Evolutionary conservation across 2,888 invertebrate genomes (phyloP).

Genomic region (Seira sanloemensis): DNA sequence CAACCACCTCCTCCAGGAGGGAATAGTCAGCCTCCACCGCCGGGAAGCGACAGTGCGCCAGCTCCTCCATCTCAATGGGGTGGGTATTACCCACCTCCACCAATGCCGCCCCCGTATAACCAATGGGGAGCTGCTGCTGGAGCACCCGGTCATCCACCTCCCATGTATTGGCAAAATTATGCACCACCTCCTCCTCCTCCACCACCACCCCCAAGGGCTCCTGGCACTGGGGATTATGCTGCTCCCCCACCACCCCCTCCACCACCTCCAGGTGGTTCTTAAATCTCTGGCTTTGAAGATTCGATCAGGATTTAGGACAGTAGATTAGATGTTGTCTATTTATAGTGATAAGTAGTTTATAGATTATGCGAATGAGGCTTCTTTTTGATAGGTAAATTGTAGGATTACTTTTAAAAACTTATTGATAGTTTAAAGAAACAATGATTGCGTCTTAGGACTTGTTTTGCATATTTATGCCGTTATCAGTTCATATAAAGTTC

Average conservation of each 20-base stretch:
- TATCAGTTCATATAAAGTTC: too few relatives aligned
- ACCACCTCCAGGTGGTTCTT: slow-evolving; percentile 55
- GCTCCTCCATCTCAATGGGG: slow-evolving; percentile 52
- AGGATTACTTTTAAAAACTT: too few relatives aligned
- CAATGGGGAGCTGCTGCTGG: slow-evolving; percentile 40
- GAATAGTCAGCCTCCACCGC: slow-evolving; percentile 30
- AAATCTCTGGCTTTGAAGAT: slow-evolving; percentile 16
- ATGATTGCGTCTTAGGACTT: too few relatives aligned
- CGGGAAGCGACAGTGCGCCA: slow-evolving; percentile 68
- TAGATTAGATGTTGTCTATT: too few relatives aligned
- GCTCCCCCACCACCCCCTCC: slow-evolving; percentile 61
- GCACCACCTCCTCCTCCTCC: slow-evolving; percentile 57
- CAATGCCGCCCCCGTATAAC: slow-evolving; percentile 77
- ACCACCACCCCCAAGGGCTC: slow-evolving; percentile 52
- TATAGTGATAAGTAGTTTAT: too few relatives aligned
- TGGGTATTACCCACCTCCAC: slow-evolving; percentile 75
- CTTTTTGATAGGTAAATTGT: too few relatives aligned
- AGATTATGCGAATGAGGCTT: too few relatives aligned
- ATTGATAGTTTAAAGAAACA: too few relatives aligned
- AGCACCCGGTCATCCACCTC: slow-evolving; percentile 49
- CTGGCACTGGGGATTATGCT: slow-evolving; percentile 37
- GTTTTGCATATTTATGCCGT: too few relatives aligned
- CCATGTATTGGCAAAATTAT: slow-evolving; percentile 61
- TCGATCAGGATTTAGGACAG: neutral
- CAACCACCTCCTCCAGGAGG: slow-evolving; percentile 78